These are phyloP conservation scores for Rhinogobius similis DNA, from an alignment of 2,113 vertebrate species.

Conservation along the genomic window DNA sequence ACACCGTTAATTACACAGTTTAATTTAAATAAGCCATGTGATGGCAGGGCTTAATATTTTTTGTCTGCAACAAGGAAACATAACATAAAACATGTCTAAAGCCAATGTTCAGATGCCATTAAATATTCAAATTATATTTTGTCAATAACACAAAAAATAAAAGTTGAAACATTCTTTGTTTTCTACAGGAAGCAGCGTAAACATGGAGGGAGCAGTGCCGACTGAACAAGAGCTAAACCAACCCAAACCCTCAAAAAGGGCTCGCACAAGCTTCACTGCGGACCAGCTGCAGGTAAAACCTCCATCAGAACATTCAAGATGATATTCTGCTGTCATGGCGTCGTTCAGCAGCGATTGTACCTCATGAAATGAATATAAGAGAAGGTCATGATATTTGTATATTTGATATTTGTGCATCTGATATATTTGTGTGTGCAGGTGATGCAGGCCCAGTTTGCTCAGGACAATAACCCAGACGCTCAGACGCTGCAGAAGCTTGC, in stretches of 20 bases:
- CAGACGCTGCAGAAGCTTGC: constrained; percentile 97
- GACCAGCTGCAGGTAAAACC: constrained; percentile 91
- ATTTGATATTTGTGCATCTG: not conserved
- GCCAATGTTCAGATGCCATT: not conserved
- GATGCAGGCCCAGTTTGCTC: constrained; percentile 99
- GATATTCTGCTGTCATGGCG: not conserved
- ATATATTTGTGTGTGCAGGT: constrained; percentile 80
- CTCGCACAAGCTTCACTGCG: constrained; percentile 96
- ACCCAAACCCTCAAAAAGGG: constrained; percentile 95
- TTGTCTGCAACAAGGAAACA: not conserved
- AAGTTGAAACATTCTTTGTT: not conserved
- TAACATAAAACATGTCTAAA: not conserved
- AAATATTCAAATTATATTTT: not conserved
- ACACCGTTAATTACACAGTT: not conserved
- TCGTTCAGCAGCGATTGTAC: not conserved
- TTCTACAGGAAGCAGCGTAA: constrained; percentile 86
- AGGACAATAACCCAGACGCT: constrained; percentile 98
- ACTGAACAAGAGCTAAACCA: constrained; percentile 92
- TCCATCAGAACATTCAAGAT: not conserved
- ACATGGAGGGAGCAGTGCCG: constrained; percentile 88
- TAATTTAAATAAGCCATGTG: not conserved
- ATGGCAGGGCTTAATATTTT: not conserved
- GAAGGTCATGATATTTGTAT: too few species aligned
- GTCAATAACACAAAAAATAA: too few species aligned
- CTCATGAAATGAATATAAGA: not conserved